Evolutionary conservation across 2,888 invertebrate genomes (phyloP).

Genomic region (Diaperis boleti): DNA sequence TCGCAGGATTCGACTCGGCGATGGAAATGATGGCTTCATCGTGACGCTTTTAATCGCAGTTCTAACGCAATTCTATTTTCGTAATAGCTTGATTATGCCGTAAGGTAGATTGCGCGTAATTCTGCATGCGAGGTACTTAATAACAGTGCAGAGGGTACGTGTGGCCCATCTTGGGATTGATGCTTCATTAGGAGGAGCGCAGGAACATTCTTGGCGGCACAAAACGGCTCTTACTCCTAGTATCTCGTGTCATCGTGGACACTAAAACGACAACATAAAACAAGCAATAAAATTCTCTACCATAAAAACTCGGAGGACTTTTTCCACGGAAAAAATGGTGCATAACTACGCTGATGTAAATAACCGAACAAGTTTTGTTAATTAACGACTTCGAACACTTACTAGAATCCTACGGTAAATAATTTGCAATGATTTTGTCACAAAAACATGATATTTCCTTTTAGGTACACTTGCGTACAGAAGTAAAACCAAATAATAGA

Average conservation of each 20-base stretch:
- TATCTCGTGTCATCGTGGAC: neutral
- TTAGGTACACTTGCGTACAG: no score
- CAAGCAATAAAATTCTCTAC: neutral
- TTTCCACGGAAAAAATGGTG: neutral
- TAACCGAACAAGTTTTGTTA: neutral
- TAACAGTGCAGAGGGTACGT: constrained; percentile 7
- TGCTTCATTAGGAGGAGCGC: neutral
- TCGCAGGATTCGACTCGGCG: neutral
- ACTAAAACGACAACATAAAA: neutral
- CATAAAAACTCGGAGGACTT: neutral
- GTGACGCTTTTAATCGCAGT: neutral
- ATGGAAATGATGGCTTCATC: constrained; percentile 15
- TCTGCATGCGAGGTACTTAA: constrained; percentile 5
- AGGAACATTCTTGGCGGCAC: neutral
- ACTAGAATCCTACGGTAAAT: no score
- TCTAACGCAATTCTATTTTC: constrained; percentile 13
- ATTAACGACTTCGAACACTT: no score
- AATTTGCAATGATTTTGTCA: no score
- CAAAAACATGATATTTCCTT: no score
- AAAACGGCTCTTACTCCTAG: neutral
- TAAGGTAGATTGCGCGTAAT: constrained; percentile 14
- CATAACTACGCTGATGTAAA: neutral
- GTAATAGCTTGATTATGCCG: constrained; percentile 14
- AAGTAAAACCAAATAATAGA: no score
- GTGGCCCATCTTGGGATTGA: neutral